phyloP scores from a whole-genome alignment of 1,140 invertebrate genomes.

The Drosophila mojavensis region DNA sequence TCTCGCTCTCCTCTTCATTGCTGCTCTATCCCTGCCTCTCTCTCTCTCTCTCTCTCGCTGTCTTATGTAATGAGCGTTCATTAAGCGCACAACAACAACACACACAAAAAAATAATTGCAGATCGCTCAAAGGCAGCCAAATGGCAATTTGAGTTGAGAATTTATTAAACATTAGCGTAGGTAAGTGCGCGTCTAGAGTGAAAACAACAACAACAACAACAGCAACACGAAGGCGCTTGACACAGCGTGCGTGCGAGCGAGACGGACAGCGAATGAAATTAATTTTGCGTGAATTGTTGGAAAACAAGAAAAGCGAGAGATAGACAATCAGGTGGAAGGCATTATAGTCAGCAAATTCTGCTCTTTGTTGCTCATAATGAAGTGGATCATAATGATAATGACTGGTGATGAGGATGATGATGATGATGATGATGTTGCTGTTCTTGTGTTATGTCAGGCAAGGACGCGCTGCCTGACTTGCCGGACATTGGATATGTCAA shows the following conservation, averaged over 20 bases:
- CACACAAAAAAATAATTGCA: slow-evolving; percentile 15
- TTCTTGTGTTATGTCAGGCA: slow-evolving; percentile 50
- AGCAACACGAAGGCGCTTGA: background rate
- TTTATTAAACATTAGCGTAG: slow-evolving; percentile 79
- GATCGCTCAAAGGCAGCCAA: slow-evolving; percentile 43
- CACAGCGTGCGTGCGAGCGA: slow-evolving; percentile 2
- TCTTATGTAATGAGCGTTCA: slow-evolving; percentile 68
- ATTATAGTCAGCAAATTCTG: slow-evolving; percentile 12
- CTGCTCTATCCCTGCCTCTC: background rate
- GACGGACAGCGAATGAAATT: slow-evolving; percentile 38
- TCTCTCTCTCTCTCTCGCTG: background rate
- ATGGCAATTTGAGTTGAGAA: slow-evolving; percentile 55
- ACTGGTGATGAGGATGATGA: background rate
- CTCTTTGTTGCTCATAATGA: background rate
- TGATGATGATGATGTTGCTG: slow-evolving; percentile 24
- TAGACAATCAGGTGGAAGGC: slow-evolving; percentile 4
- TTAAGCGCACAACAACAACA: slow-evolving; percentile 41
- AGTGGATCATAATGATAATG: slow-evolving; percentile 5
- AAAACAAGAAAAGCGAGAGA: slow-evolving; percentile 9
- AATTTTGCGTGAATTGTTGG: slow-evolving; percentile 39
- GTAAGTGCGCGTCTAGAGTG: slow-evolving; percentile 56
- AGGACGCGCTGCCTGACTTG: slow-evolving; percentile 52
- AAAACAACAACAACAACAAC: slow-evolving; percentile 17
- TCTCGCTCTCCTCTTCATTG: background rate
- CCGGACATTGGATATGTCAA: slow-evolving; percentile 22